These are phyloP conservation scores for Lathronympha strigana DNA, from an alignment of 2,888 invertebrate species.

Conservation along the genomic window DNA sequence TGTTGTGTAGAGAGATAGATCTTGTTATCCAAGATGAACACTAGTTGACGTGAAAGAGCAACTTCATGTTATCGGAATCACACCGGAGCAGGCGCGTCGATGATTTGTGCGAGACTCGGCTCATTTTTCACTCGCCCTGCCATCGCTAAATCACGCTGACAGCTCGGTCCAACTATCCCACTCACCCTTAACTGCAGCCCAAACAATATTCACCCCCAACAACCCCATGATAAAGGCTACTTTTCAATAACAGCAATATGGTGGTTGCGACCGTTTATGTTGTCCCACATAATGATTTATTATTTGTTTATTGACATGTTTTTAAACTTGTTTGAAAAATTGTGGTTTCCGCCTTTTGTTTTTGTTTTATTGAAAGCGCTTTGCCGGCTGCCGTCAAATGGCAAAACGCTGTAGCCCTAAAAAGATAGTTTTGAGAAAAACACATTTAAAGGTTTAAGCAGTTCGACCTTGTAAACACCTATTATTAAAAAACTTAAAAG, in stretches of 20 bases:
- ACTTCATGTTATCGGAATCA: neutral
- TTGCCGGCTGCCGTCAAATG: too few species aligned
- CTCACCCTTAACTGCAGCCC: slow-evolving; percentile 41
- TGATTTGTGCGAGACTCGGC: slow-evolving; percentile 56
- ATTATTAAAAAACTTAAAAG: too few species aligned
- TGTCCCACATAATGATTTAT: slow-evolving; percentile 49
- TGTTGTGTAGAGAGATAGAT: too few species aligned
- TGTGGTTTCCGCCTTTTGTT: slow-evolving; percentile 45
- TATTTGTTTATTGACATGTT: slow-evolving; percentile 54
- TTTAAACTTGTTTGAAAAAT: slow-evolving; percentile 53
- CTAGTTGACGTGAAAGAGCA: neutral
- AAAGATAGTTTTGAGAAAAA: too few species aligned
- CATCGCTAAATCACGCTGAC: slow-evolving; percentile 58
- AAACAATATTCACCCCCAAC: slow-evolving; percentile 44
- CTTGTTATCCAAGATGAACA: too few species aligned
- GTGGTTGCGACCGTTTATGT: slow-evolving; percentile 43
- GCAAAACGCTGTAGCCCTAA: too few species aligned
- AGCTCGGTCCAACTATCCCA: slow-evolving; percentile 52
- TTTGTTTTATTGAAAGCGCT: slow-evolving; percentile 17
- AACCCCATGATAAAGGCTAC: slow-evolving; percentile 30
- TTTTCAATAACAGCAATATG: slow-evolving; percentile 25
- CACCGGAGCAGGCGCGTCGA: slow-evolving; percentile 49
- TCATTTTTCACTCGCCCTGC: slow-evolving; percentile 58
- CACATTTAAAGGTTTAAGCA: too few species aligned
- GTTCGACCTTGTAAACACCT: too few species aligned